A percentile compares a stretch with the other conserved stretches of the same genome.
Evolutionary conservation across 1,140 invertebrate genomes (phyloP).

Genomic region (Pachypsylla venusta): DNA sequence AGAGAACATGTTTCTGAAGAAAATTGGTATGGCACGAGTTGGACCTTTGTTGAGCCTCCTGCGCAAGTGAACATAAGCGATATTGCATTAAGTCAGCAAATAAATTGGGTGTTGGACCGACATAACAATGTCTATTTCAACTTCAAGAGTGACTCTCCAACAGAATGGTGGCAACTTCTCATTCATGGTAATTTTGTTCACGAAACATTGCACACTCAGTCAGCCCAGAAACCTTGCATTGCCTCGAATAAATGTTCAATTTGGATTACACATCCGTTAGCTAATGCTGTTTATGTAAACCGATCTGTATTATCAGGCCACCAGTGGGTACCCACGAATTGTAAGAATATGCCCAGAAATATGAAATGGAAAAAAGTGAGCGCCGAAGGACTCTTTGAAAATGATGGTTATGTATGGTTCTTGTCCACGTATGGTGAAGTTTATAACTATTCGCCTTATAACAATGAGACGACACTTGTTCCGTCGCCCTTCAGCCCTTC

Average conservation of each 20-base stretch:
- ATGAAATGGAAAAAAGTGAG: not conserved
- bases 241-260: not conserved
- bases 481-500: too few relatives aligned
- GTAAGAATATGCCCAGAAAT: not conserved
- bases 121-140: too few relatives aligned
- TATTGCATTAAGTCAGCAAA: too few relatives aligned
- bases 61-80: too few relatives aligned
- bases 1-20: constrained; percentile 3
- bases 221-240: not conserved
- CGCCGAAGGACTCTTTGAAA: not conserved
- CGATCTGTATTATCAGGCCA: not conserved
- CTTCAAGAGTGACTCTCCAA: too few relatives aligned
- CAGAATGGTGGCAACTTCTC: constrained; percentile 8
- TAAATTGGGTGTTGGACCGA: too few relatives aligned
- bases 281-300: not conserved
- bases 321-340: not conserved
- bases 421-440: not conserved
- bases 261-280: not conserved
- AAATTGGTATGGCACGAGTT: too few relatives aligned
- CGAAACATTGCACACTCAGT: not conserved
- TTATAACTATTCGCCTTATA: not conserved
- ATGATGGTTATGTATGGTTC: not conserved
- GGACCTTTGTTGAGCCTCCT: too few relatives aligned
- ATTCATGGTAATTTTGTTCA: not conserved
- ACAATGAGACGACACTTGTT: not conserved